Evolutionary conservation across 2,888 invertebrate genomes (phyloP).

Genomic region (Nasonovia ribisnigri): DNA sequence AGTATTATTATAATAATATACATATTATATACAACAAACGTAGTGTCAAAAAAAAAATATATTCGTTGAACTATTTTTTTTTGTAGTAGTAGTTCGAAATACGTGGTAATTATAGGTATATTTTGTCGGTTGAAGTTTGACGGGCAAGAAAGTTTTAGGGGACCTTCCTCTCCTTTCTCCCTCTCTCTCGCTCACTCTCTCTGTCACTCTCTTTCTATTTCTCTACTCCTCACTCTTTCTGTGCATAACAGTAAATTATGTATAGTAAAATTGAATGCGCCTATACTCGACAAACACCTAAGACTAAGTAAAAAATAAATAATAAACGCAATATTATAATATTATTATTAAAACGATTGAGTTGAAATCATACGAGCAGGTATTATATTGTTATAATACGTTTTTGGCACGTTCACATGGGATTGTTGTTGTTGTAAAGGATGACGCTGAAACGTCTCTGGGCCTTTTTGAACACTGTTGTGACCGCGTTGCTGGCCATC

Average conservation of each 20-base stretch:
- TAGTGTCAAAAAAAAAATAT: background rate
- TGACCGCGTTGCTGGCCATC: conserved; percentile 61
- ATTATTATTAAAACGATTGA: background rate
- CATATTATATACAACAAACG: background rate
- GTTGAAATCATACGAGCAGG: background rate
- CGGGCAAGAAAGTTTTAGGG: background rate
- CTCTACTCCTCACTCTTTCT: background rate
- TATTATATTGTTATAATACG: too few species aligned
- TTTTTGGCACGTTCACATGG: background rate
- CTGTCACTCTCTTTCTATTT: background rate
- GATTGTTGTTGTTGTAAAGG: conserved; percentile 51
- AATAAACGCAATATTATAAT: background rate
- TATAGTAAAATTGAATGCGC: background rate
- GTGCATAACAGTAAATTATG: background rate
- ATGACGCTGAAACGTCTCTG: conserved; percentile 63
- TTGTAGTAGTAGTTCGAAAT: background rate
- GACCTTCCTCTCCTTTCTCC: background rate
- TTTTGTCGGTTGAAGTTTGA: background rate
- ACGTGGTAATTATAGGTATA: background rate
- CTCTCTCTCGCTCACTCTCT: background rate
- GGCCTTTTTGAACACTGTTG: conserved; percentile 56
- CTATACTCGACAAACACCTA: background rate
- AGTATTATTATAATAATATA: background rate
- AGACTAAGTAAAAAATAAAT: background rate
- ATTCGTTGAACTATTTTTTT: background rate